These are phyloP conservation scores for Chrysolina haemoptera DNA, from an alignment of 2,888 invertebrate species.

Conservation along the genomic window DNA sequence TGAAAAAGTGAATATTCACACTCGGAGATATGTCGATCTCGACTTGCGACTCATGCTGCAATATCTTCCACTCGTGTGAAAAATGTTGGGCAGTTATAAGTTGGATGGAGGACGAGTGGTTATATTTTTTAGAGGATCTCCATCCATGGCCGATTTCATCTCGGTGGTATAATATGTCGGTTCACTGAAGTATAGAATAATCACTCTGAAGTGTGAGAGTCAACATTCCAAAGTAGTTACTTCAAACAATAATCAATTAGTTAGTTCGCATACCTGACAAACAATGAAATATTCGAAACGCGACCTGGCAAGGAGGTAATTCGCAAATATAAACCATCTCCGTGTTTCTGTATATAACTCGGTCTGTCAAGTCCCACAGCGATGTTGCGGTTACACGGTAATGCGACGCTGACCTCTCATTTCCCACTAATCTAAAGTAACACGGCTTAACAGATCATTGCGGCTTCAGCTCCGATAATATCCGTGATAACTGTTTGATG, in stretches of 20 bases:
- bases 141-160: no score
- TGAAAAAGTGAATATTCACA: no score
- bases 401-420: conserved; percentile 25
- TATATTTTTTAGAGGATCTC: no score
- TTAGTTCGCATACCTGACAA: neutral
- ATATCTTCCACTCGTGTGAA: no score
- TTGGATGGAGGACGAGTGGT: no score
- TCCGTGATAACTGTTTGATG: conserved; percentile 18
- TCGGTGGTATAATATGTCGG: no score
- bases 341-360: conserved; percentile 2
- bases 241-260: neutral
- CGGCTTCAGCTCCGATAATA: conserved; percentile 24
- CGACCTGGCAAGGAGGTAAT: neutral
- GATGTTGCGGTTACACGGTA: conserved; percentile 18
- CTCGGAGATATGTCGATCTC: no score
- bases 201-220: no score
- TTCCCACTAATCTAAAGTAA: conserved; percentile 37
- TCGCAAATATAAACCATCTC: neutral
- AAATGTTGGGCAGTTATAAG: no score
- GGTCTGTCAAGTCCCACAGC: conserved; percentile 1
- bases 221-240: no score
- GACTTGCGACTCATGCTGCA: no score
- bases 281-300: neutral
- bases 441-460: conserved; percentile 40
- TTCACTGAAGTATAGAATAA: no score